Base-by-base conservation (phyloP, 1,140 invertebrate genomes). In the Hylaeus anthracinus region DNA sequence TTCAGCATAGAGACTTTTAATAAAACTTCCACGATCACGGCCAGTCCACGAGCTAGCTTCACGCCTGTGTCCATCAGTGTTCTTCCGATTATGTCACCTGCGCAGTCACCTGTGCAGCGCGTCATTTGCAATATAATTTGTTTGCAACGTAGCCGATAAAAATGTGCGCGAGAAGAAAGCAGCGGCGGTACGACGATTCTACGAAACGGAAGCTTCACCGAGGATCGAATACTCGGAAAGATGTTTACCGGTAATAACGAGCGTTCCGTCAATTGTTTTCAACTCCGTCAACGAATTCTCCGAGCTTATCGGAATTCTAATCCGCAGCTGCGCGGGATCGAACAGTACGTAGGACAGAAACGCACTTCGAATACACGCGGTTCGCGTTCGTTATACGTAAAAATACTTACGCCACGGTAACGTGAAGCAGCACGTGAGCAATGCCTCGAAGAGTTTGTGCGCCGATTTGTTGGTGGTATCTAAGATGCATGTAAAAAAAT, bases 391-490 rank as follows among this genome's bases (percentile, higher is more conserved):
- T 87, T 77, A 81, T 70, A 86, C 26, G 26, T 79, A 63, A 83
- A 86, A 65, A 79, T 72, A 92, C 92, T 92, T 91, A 93, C 92
- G 85, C 85, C 89, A 89, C 53, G 91, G 85, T 65, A 90, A 90
- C 87, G 89, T 92, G 80, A 93, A 84, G 83, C 89, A 92, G 82
- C 92, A 93, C 71, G 92, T 94, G 72, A 94, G 88, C 74, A 93
- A 86, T 80, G 93, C 90, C 66, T 94, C 93, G 72, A 93, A 86
- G 8, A 94, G 86, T 61, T 90, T 88, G 66, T 91, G 87, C 14
- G 91, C 90, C 69, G 90, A 92, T 89, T 93, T 93, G 63, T 87
- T 91, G 69, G 88, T 88, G 72, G 72, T 91, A 82, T 10, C 69
- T 56, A 37, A 53, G 26, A 10, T 39, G n/a, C 15, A 4, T 78